Evolutionary conservation across 2,113 vertebrate species (phyloP).

Genomic region (Tupaia chinensis): DNA sequence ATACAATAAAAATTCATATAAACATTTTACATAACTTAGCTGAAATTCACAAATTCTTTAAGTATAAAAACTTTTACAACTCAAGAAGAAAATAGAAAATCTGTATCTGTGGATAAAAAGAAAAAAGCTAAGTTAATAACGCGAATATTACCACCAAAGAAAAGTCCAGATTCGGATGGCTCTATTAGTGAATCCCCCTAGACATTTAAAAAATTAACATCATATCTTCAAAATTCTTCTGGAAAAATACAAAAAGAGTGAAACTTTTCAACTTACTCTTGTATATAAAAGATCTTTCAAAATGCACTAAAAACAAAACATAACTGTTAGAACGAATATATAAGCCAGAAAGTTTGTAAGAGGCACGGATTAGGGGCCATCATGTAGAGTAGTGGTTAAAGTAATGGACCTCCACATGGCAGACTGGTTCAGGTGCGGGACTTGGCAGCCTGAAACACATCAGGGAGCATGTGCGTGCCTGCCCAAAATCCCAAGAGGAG

Average conservation of each 20-base stretch:
- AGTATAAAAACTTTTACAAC: background rate
- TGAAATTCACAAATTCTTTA: background rate
- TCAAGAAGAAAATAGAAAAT: background rate
- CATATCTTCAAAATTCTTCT: no score
- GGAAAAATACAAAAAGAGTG: background rate
- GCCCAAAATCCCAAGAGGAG: no score
- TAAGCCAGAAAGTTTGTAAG: background rate
- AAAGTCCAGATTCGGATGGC: background rate
- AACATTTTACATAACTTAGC: background rate
- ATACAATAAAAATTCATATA: background rate
- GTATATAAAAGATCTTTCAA: background rate
- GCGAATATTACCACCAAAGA: no score
- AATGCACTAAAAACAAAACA: background rate
- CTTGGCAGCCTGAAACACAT: no score
- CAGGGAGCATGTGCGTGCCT: no score
- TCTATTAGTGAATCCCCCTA: background rate
- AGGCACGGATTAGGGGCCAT: background rate
- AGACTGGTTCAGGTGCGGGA: no score
- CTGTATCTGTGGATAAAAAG: background rate
- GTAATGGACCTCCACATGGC: no score
- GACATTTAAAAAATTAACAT: no score
- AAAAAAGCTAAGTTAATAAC: no score
- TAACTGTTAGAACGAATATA: background rate
- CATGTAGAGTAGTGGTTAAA: no score
- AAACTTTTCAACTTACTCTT: background rate